These are phyloP conservation scores for Eueremaeus valkanovi DNA, from an alignment of 2,888 invertebrate genomes.

Conservation along the genomic window DNA sequence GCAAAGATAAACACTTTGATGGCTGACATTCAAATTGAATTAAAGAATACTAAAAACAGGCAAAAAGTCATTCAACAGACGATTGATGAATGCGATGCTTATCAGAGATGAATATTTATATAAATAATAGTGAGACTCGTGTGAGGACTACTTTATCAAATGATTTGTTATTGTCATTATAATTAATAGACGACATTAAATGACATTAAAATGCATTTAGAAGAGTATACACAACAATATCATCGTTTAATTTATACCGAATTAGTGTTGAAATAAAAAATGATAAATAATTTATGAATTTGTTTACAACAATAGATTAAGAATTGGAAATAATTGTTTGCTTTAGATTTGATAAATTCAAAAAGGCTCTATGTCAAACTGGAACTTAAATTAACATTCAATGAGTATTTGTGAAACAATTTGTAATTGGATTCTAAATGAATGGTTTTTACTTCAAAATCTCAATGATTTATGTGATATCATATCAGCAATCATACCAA, in stretches of 20 bases:
- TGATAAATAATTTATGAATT: conserved; percentile 12
- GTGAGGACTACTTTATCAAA: conserved; percentile 11
- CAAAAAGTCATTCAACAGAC: neutral
- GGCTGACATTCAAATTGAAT: neutral
- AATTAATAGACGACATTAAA: neutral
- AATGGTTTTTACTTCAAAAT: neutral
- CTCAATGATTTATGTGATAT: conserved; percentile 12
- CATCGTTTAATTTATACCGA: conserved; percentile 18
- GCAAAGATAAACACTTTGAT: neutral
- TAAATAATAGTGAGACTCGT: neutral
- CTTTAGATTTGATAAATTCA: no score
- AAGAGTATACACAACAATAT: neutral
- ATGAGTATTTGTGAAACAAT: conserved; percentile 27
- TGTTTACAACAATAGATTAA: conserved; percentile 10
- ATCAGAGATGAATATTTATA: neutral
- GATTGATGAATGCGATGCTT: neutral
- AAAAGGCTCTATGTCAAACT: no score
- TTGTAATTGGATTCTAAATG: conserved; percentile 11
- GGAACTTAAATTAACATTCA: conserved; percentile 18
- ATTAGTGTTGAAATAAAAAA: conserved; percentile 9
- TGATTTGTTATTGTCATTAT: conserved; percentile 16
- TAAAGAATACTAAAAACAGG: no score
- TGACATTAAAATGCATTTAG: neutral
- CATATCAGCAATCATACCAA: conserved; percentile 29
- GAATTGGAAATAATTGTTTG: neutral